A percentile compares a stretch with the other conserved stretches of the same genome.
These are phyloP conservation scores for Pyrrhura leucotis DNA, from an alignment of 2,797 vertebrate species.

Conservation along the genomic window DNA sequence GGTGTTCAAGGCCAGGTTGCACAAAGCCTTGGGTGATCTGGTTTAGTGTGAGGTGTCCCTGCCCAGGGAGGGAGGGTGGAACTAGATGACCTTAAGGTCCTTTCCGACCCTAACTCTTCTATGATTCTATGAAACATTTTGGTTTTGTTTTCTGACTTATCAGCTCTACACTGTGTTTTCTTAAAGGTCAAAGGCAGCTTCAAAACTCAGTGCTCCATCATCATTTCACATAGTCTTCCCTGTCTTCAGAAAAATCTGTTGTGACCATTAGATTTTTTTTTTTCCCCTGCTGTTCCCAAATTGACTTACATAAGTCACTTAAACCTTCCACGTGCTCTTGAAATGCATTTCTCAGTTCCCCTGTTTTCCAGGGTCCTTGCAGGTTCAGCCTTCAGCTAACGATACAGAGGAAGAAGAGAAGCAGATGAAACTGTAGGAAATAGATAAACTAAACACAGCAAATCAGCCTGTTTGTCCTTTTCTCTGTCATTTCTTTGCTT, in stretches of 20 bases:
- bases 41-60: neutral
- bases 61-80: neutral
- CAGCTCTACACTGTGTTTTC: neutral
- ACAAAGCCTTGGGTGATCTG: neutral
- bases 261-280: neutral
- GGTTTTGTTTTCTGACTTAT: slow-evolving; percentile 4
- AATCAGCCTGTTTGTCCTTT: neutral
- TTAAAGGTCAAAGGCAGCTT: neutral
- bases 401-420: neutral
- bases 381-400: neutral
- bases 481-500: neutral
- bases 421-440: neutral
- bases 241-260: neutral
- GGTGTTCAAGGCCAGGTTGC: neutral
- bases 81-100: neutral
- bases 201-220: neutral
- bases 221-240: neutral
- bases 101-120: neutral
- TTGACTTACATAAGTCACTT: fast-evolving
- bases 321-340: neutral
- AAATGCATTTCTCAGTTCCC: neutral
- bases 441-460: neutral
- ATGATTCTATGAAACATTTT: neutral
- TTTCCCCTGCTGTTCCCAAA: neutral
- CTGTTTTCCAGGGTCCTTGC: neutral